Evolutionary conservation across 2,797 vertebrate species (phyloP), one percentile per base, ranked within the genome.

Genomic region (Hirundo rustica): DNA sequence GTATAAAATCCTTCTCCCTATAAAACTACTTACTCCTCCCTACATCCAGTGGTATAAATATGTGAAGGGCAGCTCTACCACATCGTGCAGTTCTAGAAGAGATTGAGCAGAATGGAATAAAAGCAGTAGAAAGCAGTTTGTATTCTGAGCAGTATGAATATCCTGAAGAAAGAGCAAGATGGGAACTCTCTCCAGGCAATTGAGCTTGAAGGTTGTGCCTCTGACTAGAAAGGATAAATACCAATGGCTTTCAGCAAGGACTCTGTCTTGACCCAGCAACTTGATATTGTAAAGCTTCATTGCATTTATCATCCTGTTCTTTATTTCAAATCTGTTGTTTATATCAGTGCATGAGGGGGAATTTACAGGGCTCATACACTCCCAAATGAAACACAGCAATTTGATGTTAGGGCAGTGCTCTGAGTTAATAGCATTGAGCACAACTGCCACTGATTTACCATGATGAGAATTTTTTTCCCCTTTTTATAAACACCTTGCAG

Each of bases 401-500:
- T 13, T 62, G 27, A n/a, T 40, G 8, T 67, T 57, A 74, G 44
- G 30, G 20, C 20, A 80, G 10, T 21, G 30, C 12, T 57, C 6
- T 21, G 38, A 64, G 26, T 76, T 50, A 67, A 60, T 3, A 61
- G 4, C 38, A 60, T 0, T 50, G 34, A 85, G 20, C 66, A 58
- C 26, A 44, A 38, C 14, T 30, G 70, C 19, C 22, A n/a, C 30
- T n/a, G 51, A 64, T 38, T 91, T 58, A 60, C 40, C 65, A 47
- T 25, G 11, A 87, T 81, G 67, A 34, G 81, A 88, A 34, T 60
- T 91, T 82, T 95, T 85, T 94, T 89, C 34, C 92, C 91, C 34
- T 88, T 96, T 82, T 94, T 83, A 94, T 80, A 93, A 97, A 92
- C 50, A 29, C 38, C 72, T 96, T 51, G 25, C 61, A 72, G 62